Base-by-base conservation (phyloP, 2,797 vertebrate species). In the Pteropus rufus region DNA sequence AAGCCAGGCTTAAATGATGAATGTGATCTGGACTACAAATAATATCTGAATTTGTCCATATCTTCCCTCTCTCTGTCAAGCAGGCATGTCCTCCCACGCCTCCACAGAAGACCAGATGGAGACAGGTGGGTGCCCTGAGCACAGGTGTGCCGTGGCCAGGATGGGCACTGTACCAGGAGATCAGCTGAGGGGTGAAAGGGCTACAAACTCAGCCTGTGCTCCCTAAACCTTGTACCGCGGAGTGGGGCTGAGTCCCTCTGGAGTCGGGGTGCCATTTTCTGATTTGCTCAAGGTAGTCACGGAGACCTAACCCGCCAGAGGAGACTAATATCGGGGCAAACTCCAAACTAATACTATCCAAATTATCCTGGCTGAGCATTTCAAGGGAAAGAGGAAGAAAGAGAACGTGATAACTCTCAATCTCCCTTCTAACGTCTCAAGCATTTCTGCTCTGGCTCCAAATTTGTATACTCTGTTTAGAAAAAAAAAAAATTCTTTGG, bases 51-150 rank as follows among this genome's bases (percentile, higher is more conserved):
- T 54, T 12, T 73, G 46, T 36, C 58, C 15, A 3, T 0, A 26
- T 52, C 46, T 52, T 64, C 46, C 36, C 67, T 81, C 56, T 70
- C 14, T 36, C 44, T 65, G n/a, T 52, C 76, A 80, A 75, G 34
- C 7, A 26, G 67, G 31, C 75, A 81, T 56, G 29, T 41, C 16
- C 10, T 9, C 10, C 12, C 0, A 3, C 1, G 10, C 54, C 7
- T 44, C 24, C 54, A 10, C 5, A 0, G 26, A 56, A 93, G 65
- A 41, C 31, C 60, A 15, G 29, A 0, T 58, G 46, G 41, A 83
- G 76, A 54, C n/a, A 10, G 0, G 0, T 0, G 46, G 16, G 52
- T 18, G 24, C 11, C 49, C 49, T 41, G 21, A 21, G 70, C 34
- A 10, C 14, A 39, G n/a, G 52, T n/a, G n/a, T 3, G 49, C 52